Conservation (phyloP, 2,797 vertebrate species). For the Thalassophryne amazonica region DNA sequence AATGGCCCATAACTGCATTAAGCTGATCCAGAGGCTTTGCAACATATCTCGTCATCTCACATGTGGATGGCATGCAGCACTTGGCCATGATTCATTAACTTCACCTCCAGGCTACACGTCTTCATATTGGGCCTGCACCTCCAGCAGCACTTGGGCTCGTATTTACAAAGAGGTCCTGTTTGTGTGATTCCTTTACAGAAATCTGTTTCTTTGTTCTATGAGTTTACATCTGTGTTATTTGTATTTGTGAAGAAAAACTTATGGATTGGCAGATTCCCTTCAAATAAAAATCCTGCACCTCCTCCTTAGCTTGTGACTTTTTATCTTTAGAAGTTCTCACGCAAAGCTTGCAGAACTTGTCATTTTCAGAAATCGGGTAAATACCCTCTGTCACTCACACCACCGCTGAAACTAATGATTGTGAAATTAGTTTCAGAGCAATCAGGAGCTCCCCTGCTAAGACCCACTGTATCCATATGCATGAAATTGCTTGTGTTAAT, state of each 20-base stretch:
- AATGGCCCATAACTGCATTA: conserved; percentile 89
- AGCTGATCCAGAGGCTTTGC: conserved; percentile 87
- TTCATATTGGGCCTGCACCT: conserved; percentile 80
- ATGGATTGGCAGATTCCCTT: neutral
- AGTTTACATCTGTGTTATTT: neutral
- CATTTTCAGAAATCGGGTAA: conserved; percentile 58
- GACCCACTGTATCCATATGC: conserved; percentile 98
- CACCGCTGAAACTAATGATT: conserved; percentile 95
- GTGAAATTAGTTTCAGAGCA: conserved; percentile 99
- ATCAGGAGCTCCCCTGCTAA: conserved; percentile 94
- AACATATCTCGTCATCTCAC: conserved; percentile 82
- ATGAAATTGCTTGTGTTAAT: conserved; percentile 99
- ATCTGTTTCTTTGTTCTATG: conserved; percentile 7
- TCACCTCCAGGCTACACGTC: conserved; percentile 82
- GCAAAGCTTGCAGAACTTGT: conserved; percentile 47
- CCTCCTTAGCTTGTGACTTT: too few relatives aligned
- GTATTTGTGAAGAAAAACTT: neutral
- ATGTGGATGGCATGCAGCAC: conserved; percentile 84
- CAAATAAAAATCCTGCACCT: neutral
- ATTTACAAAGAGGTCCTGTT: conserved; percentile 22
- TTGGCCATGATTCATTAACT: conserved; percentile 87
- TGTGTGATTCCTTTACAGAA: neutral
- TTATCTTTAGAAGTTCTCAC: conserved; percentile 65
- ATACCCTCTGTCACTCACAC: conserved; percentile 64
- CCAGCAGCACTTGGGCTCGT: conserved; percentile 70